A percentile compares a stretch with the other conserved stretches of the same genome.
Evolutionary conservation across 2,113 vertebrate species (phyloP).

Genomic region (Dipodomys spectabilis): DNA sequence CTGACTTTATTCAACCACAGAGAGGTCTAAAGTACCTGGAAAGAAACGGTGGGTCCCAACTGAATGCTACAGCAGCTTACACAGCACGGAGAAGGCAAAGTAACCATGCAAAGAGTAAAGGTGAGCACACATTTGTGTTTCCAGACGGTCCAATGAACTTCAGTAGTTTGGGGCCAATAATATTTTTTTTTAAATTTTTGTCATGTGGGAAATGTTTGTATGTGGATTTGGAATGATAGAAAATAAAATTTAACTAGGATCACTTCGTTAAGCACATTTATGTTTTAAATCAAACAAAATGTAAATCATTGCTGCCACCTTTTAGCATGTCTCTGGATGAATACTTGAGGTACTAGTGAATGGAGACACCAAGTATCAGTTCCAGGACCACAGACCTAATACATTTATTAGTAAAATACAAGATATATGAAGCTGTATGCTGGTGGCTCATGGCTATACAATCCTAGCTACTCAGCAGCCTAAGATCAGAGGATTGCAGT

Average conservation of each 20-base stretch:
- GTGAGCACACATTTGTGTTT: not conserved
- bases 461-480: too few species aligned
- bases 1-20: slow-evolving; percentile 65
- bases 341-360: not conserved
- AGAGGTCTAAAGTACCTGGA: slow-evolving; percentile 72
- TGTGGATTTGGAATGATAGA: not conserved
- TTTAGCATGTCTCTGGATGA: not conserved
- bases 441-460: too few species aligned
- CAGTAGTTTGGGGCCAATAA: not conserved
- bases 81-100: slow-evolving; percentile 50
- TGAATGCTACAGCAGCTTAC: slow-evolving; percentile 59
- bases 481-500: too few species aligned
- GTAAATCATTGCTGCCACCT: not conserved
- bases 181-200: not conserved
- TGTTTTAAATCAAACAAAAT: slow-evolving; percentile 54
- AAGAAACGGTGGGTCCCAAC: slow-evolving; percentile 66
- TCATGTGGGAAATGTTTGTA: slow-evolving; percentile 22
- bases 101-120: slow-evolving; percentile 25
- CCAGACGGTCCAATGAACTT: not conserved
- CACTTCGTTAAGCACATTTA: not conserved
- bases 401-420: slow-evolving; percentile 64
- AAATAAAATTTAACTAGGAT: slow-evolving; percentile 57
- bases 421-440: not conserved
- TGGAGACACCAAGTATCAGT: not conserved
- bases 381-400: not conserved